phyloP scores from a whole-genome alignment of 2,797 vertebrate genomes.

The Remorina albescens region DNA sequence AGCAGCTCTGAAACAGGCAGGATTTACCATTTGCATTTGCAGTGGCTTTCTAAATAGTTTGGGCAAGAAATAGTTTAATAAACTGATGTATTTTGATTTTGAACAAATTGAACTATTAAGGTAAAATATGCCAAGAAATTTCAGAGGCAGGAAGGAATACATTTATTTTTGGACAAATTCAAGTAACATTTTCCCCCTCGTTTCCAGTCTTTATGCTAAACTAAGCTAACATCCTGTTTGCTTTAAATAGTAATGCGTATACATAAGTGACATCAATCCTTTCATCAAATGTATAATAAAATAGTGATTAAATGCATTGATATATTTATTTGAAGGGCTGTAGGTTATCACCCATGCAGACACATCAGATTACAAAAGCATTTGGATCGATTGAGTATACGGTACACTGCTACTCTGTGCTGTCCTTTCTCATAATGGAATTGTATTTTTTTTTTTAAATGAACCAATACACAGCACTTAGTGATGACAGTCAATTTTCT shows the following conservation, averaged over 20 bases:
- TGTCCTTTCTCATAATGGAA: conserved; percentile 45
- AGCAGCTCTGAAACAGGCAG: too few relatives aligned
- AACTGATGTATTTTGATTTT: neutral
- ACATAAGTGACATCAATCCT: neutral
- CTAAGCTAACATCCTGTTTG: neutral
- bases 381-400: neutral
- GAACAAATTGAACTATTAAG: neutral
- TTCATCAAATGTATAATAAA: neutral
- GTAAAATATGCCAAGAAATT: neutral
- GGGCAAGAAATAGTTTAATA: neutral
- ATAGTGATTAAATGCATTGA: neutral
- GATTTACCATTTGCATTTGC: too few relatives aligned
- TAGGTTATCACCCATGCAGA: neutral
- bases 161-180: too few relatives aligned
- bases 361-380: neutral
- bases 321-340: neutral
- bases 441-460: conserved; percentile 19
- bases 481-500: conserved; percentile 28
- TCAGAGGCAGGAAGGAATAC: too few relatives aligned
- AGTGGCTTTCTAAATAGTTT: neutral
- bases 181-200: too few relatives aligned
- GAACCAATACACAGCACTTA: conserved; percentile 50
- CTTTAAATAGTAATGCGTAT: neutral
- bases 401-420: neutral
- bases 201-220: neutral